Base-by-base conservation (phyloP, 1,140 invertebrate species). In the Polyergus mexicanus region DNA sequence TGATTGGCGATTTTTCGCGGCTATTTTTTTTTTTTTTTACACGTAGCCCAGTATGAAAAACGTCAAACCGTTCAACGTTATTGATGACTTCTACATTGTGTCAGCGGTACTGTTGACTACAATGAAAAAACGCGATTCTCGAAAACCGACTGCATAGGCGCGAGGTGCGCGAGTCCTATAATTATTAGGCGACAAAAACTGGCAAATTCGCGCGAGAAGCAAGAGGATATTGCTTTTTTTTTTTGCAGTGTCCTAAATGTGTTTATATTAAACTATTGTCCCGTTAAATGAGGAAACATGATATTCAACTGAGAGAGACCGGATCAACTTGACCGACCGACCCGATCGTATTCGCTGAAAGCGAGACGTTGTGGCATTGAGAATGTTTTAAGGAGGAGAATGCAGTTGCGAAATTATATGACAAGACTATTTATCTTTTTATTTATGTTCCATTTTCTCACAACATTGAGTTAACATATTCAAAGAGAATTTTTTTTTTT, bases 61-160 rank as follows among this genome's bases (percentile, higher is more conserved):
- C 78, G 65, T 81, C 78, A 35, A 44, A 68, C 44, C 19, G 66
- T 72, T 71, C 76, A 22, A 44, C 38, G 38, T 83, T 83, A 83
- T 83, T 83, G 68, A 83, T 83, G 78, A 83, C 60, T 83, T 47
- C 54, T 72, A 72, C 78, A 62, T 83, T 83, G 78, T 83, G 54
- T 83, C 38, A 83, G 54, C 54, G 38, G 62, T 44, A 44, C 54
- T 58, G 41, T 74, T 60, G 78, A 60, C 38, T 38, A 28, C 11
- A n/a, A 25, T 32, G 35, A 74, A 72, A 58, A 60, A 83, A 74
- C 28, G 13, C n/a, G 16, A 44, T 32, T 44, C 68, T 83, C 68
- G 38, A 83, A 83, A 83, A 74, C 11, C 56, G 35, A 41, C 68
- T 60, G 22, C 13, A n/a, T 41, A 35, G 7, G 66, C 66, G n/a